phyloP scores from a whole-genome alignment of 2,797 vertebrate genomes.

The Bradypodion pumilum region DNA sequence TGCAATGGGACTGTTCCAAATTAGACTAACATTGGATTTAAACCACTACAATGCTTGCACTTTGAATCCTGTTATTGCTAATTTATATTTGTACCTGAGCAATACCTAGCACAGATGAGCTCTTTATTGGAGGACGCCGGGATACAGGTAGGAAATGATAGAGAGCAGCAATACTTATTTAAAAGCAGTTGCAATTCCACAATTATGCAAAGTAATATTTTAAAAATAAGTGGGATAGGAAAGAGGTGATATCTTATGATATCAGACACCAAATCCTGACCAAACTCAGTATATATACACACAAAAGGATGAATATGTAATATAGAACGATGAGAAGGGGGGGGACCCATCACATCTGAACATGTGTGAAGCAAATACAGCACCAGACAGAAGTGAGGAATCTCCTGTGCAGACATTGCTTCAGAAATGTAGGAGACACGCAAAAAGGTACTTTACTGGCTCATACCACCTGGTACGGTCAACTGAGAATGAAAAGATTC shows the following conservation, averaged over 20 bases:
- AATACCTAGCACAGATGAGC: background rate
- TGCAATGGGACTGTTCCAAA: no score
- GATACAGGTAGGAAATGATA: background rate
- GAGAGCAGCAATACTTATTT: background rate
- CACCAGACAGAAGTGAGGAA: conserved; percentile 29
- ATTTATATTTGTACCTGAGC: background rate
- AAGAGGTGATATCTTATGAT: background rate
- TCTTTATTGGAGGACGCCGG: background rate
- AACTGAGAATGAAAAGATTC: conserved; percentile 19
- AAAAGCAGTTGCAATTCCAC: background rate
- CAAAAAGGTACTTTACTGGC: conserved; percentile 16
- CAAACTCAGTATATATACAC: conserved; percentile 5
- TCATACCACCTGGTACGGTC: conserved; percentile 16
- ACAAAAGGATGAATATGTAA: background rate
- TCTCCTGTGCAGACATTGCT: conserved; percentile 27
- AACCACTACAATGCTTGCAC: background rate
- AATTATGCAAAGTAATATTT: background rate
- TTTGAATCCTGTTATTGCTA: background rate
- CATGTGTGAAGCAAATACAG: conserved; percentile 32
- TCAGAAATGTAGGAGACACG: conserved; percentile 27
- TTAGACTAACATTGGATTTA: no score
- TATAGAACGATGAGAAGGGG: conserved; percentile 10
- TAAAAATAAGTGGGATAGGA: background rate
- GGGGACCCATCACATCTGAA: conserved; percentile 9
- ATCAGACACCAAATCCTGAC: background rate